A percentile compares a stretch with the other conserved stretches of the same genome.
These are phyloP conservation scores for Agrenia bidenticulata DNA, from an alignment of 2,888 invertebrate species.

Conservation along the genomic window DNA sequence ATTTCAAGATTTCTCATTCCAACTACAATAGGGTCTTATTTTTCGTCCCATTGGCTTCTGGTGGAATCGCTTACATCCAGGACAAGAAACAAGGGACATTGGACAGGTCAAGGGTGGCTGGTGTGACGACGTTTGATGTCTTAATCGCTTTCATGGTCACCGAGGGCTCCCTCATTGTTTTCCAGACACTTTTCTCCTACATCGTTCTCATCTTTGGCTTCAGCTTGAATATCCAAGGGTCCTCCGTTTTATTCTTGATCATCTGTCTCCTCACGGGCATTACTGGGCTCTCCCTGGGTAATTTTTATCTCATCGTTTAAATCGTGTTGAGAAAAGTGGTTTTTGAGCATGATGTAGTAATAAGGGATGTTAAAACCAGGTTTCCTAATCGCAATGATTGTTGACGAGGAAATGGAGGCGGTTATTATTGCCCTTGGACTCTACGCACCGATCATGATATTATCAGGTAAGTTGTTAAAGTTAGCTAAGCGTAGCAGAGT, in stretches of 20 bases:
- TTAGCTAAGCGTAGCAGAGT: no score
- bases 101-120: slow-evolving; percentile 10
- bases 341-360: no score
- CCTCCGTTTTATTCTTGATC: slow-evolving; percentile 4
- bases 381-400: slow-evolving; percentile 15
- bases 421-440: slow-evolving; percentile 14
- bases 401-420: slow-evolving; percentile 18
- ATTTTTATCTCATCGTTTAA: background rate
- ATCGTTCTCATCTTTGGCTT: slow-evolving; percentile 1
- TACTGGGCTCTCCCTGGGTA: slow-evolving; percentile 12
- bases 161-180: slow-evolving; percentile 7
- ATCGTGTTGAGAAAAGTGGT: no score
- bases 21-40: slow-evolving; percentile 10
- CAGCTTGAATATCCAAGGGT: slow-evolving; percentile 2
- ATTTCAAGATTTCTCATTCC: background rate
- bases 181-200: slow-evolving; percentile 7
- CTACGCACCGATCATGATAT: slow-evolving; percentile 7
- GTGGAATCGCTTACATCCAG: slow-evolving; percentile 16
- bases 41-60: slow-evolving; percentile 16
- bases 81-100: slow-evolving; percentile 18
- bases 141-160: slow-evolving; percentile 20
- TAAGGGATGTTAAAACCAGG: no score
- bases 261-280: background rate
- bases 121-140: slow-evolving; percentile 14
- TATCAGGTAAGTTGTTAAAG: slow-evolving; percentile 12